Evolutionary conservation across 2,888 invertebrate genomes (phyloP).

Genomic region (Troides oblongomaculatus): DNA sequence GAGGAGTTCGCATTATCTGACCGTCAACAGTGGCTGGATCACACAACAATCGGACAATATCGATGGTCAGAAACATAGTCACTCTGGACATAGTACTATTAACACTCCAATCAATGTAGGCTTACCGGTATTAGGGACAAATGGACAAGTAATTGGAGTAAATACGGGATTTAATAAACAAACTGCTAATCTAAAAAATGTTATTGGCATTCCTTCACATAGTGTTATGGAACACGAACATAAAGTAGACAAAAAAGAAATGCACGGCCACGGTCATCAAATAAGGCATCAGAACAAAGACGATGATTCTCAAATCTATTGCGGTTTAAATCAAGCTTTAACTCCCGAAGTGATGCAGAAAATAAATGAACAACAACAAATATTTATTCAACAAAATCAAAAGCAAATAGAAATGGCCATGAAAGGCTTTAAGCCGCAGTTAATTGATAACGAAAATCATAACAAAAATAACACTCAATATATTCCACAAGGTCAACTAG

Average conservation of each 20-base stretch:
- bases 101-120: slow-evolving; percentile 54
- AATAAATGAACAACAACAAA: slow-evolving; percentile 79
- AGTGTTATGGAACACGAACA: slow-evolving; percentile 47
- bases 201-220: slow-evolving; percentile 43
- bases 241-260: slow-evolving; percentile 62
- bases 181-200: slow-evolving; percentile 50
- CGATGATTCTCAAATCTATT: slow-evolving; percentile 71
- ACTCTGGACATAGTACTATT: slow-evolving; percentile 39
- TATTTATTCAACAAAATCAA: slow-evolving; percentile 78
- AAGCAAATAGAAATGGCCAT: slow-evolving; percentile 77
- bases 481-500: slow-evolving; percentile 64
- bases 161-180: slow-evolving; percentile 70
- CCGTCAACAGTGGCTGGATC: slow-evolving; percentile 75
- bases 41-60: slow-evolving; percentile 63
- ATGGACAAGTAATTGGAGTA: slow-evolving; percentile 81
- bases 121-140: slow-evolving; percentile 75
- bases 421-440: slow-evolving; percentile 70
- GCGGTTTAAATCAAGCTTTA: slow-evolving; percentile 68
- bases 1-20: slow-evolving; percentile 70
- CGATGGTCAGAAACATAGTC: slow-evolving; percentile 55
- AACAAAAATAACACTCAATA: slow-evolving; percentile 58
- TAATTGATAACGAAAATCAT: slow-evolving; percentile 56
- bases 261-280: slow-evolving; percentile 29
- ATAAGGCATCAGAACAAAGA: slow-evolving; percentile 46
- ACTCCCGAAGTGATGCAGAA: slow-evolving; percentile 79